Evolutionary conservation across 2,113 vertebrate species (phyloP).

Genomic region (Boulengeromyrus knoepffleri): DNA sequence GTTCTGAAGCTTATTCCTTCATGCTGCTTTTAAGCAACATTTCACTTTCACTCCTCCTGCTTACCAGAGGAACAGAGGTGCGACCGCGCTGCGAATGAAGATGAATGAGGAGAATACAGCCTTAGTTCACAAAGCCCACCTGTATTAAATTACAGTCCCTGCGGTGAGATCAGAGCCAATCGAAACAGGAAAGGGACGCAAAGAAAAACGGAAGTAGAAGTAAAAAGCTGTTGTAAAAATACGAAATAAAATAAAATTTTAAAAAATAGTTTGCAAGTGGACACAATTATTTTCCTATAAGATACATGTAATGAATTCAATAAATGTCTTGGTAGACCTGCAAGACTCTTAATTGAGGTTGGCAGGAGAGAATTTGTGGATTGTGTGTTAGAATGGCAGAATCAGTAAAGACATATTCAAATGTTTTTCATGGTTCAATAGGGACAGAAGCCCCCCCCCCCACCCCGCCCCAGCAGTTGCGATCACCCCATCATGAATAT

Average conservation of each 20-base stretch:
- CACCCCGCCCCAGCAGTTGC: background rate
- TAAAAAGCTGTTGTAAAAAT: background rate
- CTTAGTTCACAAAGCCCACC: conserved; percentile 30
- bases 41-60: conserved; percentile 15
- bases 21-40: background rate
- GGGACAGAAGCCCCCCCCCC: background rate
- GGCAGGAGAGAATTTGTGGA: too few species aligned
- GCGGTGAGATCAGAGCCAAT: background rate
- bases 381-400: background rate
- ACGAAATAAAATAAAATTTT: background rate
- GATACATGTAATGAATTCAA: too few species aligned
- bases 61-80: conserved; percentile 21
- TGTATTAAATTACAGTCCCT: conserved; percentile 24
- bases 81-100: conserved; percentile 35
- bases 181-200: background rate
- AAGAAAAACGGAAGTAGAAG: background rate
- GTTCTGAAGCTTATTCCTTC: background rate
- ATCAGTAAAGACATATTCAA: background rate
- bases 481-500: background rate
- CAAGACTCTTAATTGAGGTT: background rate
- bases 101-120: conserved; percentile 30
- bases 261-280: background rate
- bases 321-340: background rate
- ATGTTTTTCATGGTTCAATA: background rate
- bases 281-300: background rate